Evolutionary conservation across 2,888 invertebrate species (phyloP), one percentile per base, ranked within the genome.

Genomic region (Chalcis sispes): DNA sequence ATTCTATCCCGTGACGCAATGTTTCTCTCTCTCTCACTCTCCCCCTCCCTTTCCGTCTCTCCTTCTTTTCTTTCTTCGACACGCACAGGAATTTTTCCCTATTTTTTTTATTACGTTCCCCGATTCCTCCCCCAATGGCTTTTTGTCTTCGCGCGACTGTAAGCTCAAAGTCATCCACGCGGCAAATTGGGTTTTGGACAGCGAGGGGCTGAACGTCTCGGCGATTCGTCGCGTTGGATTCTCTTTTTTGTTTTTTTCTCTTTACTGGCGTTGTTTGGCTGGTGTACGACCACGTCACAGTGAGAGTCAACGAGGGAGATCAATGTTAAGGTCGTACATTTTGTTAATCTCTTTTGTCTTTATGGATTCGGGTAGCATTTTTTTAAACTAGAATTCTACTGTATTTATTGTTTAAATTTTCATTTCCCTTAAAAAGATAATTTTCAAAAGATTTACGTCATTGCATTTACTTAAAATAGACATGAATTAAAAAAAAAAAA

Each of bases 181-280:
- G 77, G 72, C 73, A 77, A 77, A 77, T 77, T 77, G 77, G 62
- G 52, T 65, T 72, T 73, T 59, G 54, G 77, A 73, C 73, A 50
- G 18, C 46, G 20, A 25, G 48, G 15, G 46, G 54, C 3, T 25
- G 64, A 10, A 48, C n/a, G 36, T 36, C 13, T 46, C 27, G 18
- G 59, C 42, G 3, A 32, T 62, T 50, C 72, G 56, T 66, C n/a
- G 48, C 66, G 59, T 23, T 7, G 56, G 36, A 5, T 58, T 42
- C 1, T 13, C 10, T 32, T n/a, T 2, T 2, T 27, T 4, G 36
- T 13, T 52, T 15, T 52, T 40, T 65, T 65, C 52, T 54, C n/a
- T 13, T n/a, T 36, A 13, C 25, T n/a, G 13, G 8, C 20, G 8
- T 40, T 7, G 13, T 18, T 32, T 25, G n/a, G 29, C 18, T 18